Base-by-base conservation (phyloP, 2,797 vertebrate genomes). In the Uromys caudimaculatus region DNA sequence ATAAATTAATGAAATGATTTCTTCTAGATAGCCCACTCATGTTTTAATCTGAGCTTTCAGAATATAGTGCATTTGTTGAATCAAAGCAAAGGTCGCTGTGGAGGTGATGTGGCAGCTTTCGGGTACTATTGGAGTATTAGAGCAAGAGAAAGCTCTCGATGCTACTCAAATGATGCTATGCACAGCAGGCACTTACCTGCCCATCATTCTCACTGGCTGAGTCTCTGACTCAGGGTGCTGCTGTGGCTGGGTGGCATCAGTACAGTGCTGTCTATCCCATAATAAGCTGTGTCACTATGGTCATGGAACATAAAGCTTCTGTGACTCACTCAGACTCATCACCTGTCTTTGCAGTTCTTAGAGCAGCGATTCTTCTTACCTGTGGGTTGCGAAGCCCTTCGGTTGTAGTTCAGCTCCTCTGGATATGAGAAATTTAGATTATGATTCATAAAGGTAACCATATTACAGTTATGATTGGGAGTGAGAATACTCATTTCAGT, bases 1-100 rank as follows among this genome's bases (percentile, higher is more conserved):
- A 93, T 84, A 44, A 32, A 54, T 91, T 96, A 95, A 97, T 96
- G 86, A 89, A 89, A 92, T 75, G 90, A 82, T 94, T 77, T 50
- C 69, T 95, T 83, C 93, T 27, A 84, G 84, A 78, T 79, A 96
- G 58, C 87, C 27, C 64, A 93, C 91, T 93, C 89, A 5, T 94
- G 54, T 84, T 97, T 94, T 89, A 90, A 79, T 87, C 24, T 84
- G 85, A 85, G 41, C 4, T 94, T 90, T 96, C 38, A 77, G 77
- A 47, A 90, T 76, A 64, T 47, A 50, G 84, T 24, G 6, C 1
- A 6, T 93, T 85, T 79, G 32, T 82, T 83, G 88, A 81, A n/a
- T 27, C 64, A 67, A 52, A 81, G 56, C 62, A 82, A 83, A 32
- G 27, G 2, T 19, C 77, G 35, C 38, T 12, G 10, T 54, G 29